Conservation (phyloP, 2,888 invertebrate species). For the Erebia palarica region DNA sequence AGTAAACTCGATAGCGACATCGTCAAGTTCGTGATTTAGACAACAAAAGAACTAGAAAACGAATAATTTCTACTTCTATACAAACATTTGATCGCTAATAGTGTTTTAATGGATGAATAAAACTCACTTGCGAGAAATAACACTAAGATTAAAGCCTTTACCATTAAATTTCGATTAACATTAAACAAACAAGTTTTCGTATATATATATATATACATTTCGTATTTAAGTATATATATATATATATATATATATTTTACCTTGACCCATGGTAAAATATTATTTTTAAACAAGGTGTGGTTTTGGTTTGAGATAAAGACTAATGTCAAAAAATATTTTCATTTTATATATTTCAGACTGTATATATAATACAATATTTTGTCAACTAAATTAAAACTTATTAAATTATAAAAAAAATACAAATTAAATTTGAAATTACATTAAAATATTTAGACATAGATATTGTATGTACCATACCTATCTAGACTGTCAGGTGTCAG, state of each 20-base stretch:
- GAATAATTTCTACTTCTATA: slow-evolving; percentile 11
- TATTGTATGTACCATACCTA: too few species aligned
- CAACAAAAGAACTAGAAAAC: slow-evolving; percentile 15
- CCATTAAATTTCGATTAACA: slow-evolving; percentile 5
- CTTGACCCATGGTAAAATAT: too few species aligned
- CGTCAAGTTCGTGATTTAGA: slow-evolving; percentile 15
- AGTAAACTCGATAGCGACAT: slow-evolving; percentile 7
- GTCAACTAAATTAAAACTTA: too few species aligned
- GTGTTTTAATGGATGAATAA: slow-evolving; percentile 9
- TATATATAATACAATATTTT: too few species aligned
- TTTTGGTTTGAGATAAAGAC: too few species aligned
- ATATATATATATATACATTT: background rate
- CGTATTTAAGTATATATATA: background rate
- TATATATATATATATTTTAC: background rate
- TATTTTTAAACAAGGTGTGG: too few species aligned
- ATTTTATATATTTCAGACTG: too few species aligned
- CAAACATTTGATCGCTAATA: slow-evolving; percentile 11
- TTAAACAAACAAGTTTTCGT: background rate
- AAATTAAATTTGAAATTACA: too few species aligned
- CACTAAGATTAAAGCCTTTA: background rate
- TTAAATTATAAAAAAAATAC: too few species aligned
- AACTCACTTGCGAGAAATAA: background rate
- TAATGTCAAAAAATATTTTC: too few species aligned
- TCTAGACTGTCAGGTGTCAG: too few species aligned
- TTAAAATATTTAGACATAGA: too few species aligned